Conservation (phyloP, 2,888 invertebrate species). For the Ariolimax columbianus region DNA sequence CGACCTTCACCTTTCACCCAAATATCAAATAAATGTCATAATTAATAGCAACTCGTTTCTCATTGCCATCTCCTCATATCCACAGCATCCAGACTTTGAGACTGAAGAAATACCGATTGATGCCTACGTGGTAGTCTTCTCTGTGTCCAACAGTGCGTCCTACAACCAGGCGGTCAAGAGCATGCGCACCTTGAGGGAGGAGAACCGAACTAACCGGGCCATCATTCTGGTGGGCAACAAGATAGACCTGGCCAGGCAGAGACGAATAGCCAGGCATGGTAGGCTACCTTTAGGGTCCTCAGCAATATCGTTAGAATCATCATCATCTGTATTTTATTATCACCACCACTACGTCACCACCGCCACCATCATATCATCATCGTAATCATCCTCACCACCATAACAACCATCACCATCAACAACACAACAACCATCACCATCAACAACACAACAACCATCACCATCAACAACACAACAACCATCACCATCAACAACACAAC, state of each 20-base stretch:
- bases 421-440: no score
- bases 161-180: constrained; percentile 50
- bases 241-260: constrained; percentile 52
- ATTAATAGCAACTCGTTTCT: no score
- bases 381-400: neutral
- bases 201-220: constrained; percentile 48
- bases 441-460: no score
- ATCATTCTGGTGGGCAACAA: constrained; percentile 56
- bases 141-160: constrained; percentile 48
- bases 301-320: neutral
- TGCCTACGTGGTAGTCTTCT: constrained; percentile 54
- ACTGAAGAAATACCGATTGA: constrained; percentile 50
- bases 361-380: neutral
- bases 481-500: neutral
- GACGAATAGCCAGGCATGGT: constrained; percentile 52
- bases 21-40: no score
- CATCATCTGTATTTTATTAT: neutral
- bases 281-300: neutral
- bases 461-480: no score
- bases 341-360: neutral
- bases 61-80: no score
- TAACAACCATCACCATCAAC: no score
- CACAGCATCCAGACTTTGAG: constrained; percentile 52
- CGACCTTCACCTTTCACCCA: no score
- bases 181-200: constrained; percentile 49